These are phyloP conservation scores for Cyprinodon diabolis DNA, from an alignment of 2,797 vertebrate genomes.

Conservation along the genomic window DNA sequence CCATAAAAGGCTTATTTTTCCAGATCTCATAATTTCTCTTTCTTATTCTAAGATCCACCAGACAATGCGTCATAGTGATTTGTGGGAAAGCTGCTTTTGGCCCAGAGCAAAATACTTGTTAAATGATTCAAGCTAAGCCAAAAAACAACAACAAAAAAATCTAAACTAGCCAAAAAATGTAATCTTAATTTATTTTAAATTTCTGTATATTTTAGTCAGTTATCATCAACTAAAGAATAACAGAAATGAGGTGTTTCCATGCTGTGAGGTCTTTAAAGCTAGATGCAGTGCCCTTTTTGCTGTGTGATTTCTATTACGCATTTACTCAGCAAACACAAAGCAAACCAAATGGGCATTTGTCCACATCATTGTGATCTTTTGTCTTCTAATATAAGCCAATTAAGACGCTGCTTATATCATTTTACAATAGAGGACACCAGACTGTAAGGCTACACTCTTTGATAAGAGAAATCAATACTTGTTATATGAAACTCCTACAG, in stretches of 20 bases:
- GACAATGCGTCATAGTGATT: background rate
- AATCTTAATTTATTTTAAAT: background rate
- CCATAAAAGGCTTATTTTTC: too few species aligned
- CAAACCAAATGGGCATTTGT: conserved; percentile 17
- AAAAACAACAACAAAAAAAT: background rate
- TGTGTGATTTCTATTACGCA: background rate
- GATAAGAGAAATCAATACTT: conserved; percentile 50
- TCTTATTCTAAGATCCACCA: background rate
- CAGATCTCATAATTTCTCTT: too few species aligned
- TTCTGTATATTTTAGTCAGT: background rate
- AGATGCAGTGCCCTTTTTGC: background rate
- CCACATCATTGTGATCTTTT: conserved; percentile 14
- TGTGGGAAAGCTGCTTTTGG: background rate
- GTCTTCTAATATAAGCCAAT: conserved; percentile 4
- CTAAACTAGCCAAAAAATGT: background rate
- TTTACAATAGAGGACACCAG: conserved; percentile 26
- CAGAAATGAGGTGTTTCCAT: background rate
- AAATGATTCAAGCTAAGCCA: too few species aligned
- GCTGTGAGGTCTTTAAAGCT: background rate
- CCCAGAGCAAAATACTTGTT: background rate
- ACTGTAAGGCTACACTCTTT: conserved; percentile 25
- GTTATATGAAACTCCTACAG: conserved; percentile 42
- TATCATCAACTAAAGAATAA: background rate
- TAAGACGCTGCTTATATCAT: conserved; percentile 1
- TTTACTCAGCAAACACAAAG: background rate